phyloP scores from a whole-genome alignment of 2,797 vertebrate species.

The Clangula hyemalis region DNA sequence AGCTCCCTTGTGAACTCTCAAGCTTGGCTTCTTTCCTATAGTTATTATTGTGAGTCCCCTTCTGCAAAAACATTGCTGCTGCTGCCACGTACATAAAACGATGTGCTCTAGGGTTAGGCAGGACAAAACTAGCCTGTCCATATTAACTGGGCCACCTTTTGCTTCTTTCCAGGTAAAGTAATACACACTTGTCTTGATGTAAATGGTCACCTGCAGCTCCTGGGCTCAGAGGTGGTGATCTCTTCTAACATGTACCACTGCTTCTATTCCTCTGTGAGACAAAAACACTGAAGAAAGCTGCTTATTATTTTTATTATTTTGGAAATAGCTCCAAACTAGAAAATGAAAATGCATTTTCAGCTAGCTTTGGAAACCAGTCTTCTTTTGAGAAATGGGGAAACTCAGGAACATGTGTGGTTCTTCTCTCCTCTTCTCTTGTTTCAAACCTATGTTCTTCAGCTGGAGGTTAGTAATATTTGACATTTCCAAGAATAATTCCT shows the following conservation, averaged over 20 bases:
- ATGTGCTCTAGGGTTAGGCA: fast-evolving
- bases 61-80: not conserved
- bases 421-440: not conserved
- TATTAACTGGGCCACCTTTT: fast-evolving
- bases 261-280: not conserved
- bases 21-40: fast-evolving
- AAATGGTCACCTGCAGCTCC: not conserved
- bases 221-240: not conserved
- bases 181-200: fast-evolving
- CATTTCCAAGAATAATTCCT: not conserved
- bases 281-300: not conserved
- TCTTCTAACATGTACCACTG: fast-evolving
- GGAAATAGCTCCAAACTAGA: not conserved
- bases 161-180: not conserved
- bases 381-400: not conserved
- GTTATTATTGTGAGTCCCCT: not conserved
- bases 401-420: fast-evolving
- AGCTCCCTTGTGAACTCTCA: not conserved
- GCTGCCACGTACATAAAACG: fast-evolving
- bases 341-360: not conserved
- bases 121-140: fast-evolving
- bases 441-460: not conserved
- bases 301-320: not conserved
- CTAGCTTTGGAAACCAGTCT: not conserved
- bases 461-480: not conserved